These are phyloP conservation scores for Endotricha flammealis DNA, from an alignment of 2,888 invertebrate genomes.

Conservation along the genomic window DNA sequence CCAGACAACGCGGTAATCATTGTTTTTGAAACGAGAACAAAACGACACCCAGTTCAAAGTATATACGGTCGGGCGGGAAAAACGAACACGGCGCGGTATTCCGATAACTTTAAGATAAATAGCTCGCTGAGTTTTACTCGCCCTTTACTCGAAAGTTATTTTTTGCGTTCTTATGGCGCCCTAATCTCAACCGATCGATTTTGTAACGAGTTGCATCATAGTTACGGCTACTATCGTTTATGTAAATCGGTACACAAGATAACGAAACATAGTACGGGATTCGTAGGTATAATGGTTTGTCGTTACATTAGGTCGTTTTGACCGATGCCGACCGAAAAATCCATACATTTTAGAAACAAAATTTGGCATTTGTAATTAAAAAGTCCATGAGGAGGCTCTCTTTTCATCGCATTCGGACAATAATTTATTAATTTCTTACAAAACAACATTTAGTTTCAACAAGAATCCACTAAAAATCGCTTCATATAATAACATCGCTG, in stretches of 20 bases:
- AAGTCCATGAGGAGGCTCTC: no score
- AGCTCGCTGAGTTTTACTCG: conserved; percentile 63
- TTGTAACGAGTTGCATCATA: conserved; percentile 36
- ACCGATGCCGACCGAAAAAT: no score
- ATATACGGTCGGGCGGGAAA: conserved; percentile 59
- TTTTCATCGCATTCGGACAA: no score
- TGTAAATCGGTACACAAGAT: background rate
- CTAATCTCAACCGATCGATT: conserved; percentile 51
- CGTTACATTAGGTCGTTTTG: no score
- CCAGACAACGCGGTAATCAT: conserved; percentile 66
- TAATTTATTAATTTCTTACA: no score
- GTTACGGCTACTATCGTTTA: conserved; percentile 19
- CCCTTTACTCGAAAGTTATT: conserved; percentile 43
- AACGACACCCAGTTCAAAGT: conserved; percentile 58
- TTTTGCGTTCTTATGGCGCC: conserved; percentile 46
- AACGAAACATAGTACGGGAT: no score
- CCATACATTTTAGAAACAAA: no score
- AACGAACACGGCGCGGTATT: conserved; percentile 60
- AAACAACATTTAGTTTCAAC: no score
- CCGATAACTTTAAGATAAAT: conserved; percentile 74
- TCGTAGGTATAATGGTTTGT: no score
- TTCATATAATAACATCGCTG: no score
- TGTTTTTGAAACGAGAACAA: conserved; percentile 67
- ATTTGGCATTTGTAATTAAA: no score
- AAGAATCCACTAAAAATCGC: no score